Conservation (phyloP, 2,797 vertebrate species). For the Distichodus sexfasciatus region DNA sequence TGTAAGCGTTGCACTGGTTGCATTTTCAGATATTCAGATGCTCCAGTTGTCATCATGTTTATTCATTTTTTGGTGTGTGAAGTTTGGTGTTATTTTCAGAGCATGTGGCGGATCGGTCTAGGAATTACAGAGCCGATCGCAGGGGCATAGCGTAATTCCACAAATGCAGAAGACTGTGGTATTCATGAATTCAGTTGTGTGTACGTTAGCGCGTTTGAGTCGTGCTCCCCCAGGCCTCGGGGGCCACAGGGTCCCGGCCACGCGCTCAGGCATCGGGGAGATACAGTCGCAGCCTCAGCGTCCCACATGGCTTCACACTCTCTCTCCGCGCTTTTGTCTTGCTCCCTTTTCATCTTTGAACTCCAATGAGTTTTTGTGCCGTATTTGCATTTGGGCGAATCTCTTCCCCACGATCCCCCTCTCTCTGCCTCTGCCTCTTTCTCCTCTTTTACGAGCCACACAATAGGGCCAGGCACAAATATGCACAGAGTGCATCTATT, state of each 20-base stretch:
- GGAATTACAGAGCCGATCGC: conserved; percentile 52
- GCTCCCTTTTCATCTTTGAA: conserved; percentile 71
- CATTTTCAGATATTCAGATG: too few relatives aligned
- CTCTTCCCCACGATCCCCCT: background rate
- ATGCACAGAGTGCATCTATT: conserved; percentile 23
- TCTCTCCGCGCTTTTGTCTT: conserved; percentile 42
- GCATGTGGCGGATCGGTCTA: conserved; percentile 58
- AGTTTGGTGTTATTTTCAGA: conserved; percentile 13
- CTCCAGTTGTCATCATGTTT: background rate
- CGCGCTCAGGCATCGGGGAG: conserved; percentile 62
- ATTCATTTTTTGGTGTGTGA: background rate
- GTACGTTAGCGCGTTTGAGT: conserved; percentile 56
- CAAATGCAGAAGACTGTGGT: conserved; percentile 54
- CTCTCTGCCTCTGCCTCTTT: background rate
- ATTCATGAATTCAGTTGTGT: conserved; percentile 64
- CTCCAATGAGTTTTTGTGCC: conserved; percentile 50
- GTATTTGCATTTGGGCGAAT: too few relatives aligned
- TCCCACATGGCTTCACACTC: conserved; percentile 57
- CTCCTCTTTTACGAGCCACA: conserved; percentile 33
- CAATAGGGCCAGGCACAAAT: conserved; percentile 29
- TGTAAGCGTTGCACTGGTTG: too few relatives aligned
- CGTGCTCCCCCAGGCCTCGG: conserved; percentile 58
- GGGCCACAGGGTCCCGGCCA: conserved; percentile 59
- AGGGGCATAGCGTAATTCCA: conserved; percentile 19
- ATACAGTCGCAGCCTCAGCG: conserved; percentile 58